Evolutionary conservation across 2,797 vertebrate species (phyloP).

Genomic region (Acropternis orthonyx): DNA sequence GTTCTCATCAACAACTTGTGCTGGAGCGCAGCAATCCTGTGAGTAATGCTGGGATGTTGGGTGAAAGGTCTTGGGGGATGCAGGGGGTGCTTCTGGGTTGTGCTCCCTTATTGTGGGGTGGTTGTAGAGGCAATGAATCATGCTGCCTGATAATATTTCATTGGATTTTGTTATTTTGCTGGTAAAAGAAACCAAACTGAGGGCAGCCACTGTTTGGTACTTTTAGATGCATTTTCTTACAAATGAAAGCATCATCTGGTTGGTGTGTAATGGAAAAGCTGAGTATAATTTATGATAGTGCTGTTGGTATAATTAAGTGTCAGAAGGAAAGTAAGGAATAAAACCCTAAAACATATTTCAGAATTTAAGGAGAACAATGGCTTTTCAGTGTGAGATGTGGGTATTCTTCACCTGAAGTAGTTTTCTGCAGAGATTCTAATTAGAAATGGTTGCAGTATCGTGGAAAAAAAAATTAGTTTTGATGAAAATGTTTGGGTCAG

Average conservation of each 20-base stretch:
- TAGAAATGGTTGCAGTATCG: background rate
- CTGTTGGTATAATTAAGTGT: background rate
- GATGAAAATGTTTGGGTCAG: background rate
- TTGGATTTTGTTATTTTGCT: background rate
- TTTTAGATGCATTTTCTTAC: background rate
- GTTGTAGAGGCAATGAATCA: accelerated
- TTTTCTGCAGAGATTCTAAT: background rate
- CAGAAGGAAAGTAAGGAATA: background rate
- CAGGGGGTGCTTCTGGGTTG: background rate
- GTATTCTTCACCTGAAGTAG: background rate
- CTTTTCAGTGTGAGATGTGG: background rate
- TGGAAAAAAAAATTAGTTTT: background rate
- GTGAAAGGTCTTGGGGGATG: background rate
- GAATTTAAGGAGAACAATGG: background rate
- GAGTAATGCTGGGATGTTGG: background rate
- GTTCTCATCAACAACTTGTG: accelerated
- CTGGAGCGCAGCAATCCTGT: accelerated
- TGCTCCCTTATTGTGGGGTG: accelerated
- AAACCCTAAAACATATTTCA: background rate
- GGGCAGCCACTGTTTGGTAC: background rate
- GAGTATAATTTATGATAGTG: background rate
- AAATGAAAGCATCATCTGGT: accelerated
- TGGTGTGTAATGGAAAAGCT: background rate
- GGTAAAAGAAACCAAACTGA: background rate
- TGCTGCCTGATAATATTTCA: no score